Base-by-base conservation (phyloP, 2,888 invertebrate species). In the Dasysyrphus albostriatus region DNA sequence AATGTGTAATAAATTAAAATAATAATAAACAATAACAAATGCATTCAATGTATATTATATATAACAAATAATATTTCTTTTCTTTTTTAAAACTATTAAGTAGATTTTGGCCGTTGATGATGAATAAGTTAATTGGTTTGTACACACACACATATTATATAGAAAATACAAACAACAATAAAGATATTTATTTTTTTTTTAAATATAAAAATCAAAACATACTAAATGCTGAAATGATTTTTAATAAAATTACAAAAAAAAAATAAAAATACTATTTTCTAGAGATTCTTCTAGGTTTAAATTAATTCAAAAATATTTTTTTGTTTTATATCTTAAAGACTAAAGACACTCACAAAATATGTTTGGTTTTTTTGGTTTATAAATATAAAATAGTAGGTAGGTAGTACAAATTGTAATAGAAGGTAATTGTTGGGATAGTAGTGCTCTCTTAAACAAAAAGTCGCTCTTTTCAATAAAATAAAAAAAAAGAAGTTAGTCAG, bases 401-500 rank as follows among this genome's bases (percentile, higher is more conserved):
- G 70, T 65, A 67, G 67, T 69, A 59, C 5, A 32, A 59, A 16
- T n/a, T 37, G 67, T 67, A 49, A 37, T 69, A 58, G 79, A 56
- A 65, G 79, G 72, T 79, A 81, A 44, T 81, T 67, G 67, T 78
- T 42, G 77, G 77, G 77, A 58, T 82, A 82, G 70, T 76, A 75
- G 69, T 82, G 76, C 63, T 70, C 70, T 76, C 65, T 37, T 8
- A 12, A 56, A 61, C 24, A 12, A 75, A 61, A 54, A 69, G 61
- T 76, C 75, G 74, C 69, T 54, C 24, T 54, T 29, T 54, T 90
- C 90, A 16, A 16, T 19, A 49, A 49, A 39, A 29, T 9, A 24
- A 24, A 24, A 24, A 24, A 24, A 24, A 24, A 24, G 24, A 24
- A 24, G 32, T 58, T 89, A 89, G 90, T 90, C 90, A 89, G 90